These are phyloP conservation scores for Lonchura striata DNA, from an alignment of 2,113 vertebrate species.

Conservation along the genomic window DNA sequence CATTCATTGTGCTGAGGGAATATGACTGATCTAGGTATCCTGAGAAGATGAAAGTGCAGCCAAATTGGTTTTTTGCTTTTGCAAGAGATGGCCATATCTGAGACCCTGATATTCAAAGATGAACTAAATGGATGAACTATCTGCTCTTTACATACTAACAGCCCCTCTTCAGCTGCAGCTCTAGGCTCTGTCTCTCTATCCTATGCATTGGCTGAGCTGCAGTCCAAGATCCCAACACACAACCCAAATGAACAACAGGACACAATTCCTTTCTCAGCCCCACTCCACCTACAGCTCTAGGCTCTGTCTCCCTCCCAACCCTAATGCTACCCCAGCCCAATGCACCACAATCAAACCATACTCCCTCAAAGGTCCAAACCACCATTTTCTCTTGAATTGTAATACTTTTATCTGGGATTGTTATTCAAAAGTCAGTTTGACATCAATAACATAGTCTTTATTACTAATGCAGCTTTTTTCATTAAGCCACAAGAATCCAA, in stretches of 20 bases:
- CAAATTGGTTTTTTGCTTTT: neutral
- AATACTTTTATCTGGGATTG: neutral
- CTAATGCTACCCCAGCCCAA: neutral
- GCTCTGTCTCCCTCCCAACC: neutral
- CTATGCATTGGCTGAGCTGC: neutral
- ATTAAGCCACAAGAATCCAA: neutral
- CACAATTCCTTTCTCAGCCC: neutral
- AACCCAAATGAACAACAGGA: neutral
- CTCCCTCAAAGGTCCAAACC: neutral
- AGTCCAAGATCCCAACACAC: neutral
- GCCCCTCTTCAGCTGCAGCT: neutral
- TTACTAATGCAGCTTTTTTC: neutral
- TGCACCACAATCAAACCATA: neutral
- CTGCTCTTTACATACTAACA: neutral
- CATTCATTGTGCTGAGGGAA: neutral
- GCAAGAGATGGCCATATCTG: neutral
- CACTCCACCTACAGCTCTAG: neutral
- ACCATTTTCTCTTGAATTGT: neutral
- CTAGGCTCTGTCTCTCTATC: neutral
- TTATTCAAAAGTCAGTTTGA: neutral
- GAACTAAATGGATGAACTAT: neutral
- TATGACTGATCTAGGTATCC: neutral
- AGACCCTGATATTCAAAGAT: neutral
- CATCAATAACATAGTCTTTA: neutral
- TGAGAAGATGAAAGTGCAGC: neutral